Conservation (phyloP, 2,797 vertebrate genomes). For the Sorex maritimensis region DNA sequence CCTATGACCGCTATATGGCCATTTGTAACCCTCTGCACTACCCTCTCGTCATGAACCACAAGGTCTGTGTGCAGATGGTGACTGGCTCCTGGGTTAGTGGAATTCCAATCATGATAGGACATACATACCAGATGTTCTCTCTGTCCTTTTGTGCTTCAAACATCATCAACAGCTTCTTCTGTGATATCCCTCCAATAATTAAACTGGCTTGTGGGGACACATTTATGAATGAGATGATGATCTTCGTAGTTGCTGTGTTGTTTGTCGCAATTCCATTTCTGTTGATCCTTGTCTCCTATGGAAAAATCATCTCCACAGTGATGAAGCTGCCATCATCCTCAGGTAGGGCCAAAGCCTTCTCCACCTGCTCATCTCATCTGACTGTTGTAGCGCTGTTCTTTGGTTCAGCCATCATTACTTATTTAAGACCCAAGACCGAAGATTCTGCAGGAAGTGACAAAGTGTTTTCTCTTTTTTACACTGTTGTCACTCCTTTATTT, state of each 20-base stretch:
- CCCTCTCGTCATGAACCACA: conserved; percentile 74
- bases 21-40: conserved; percentile 81
- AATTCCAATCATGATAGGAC: conserved; percentile 15
- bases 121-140: conserved; percentile 67
- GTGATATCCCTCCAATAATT: conserved; percentile 75
- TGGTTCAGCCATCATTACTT: neutral
- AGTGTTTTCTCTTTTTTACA: conserved; percentile 66
- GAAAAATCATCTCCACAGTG: conserved; percentile 56
- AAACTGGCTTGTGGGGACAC: conserved; percentile 64
- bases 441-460: conserved; percentile 39
- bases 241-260: neutral
- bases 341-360: conserved; percentile 50
- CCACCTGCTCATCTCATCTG: conserved; percentile 70
- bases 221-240: conserved; percentile 34
- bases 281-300: conserved; percentile 69
- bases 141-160: conserved; percentile 69
- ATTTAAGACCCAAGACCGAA: conserved; percentile 38
- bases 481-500: conserved; percentile 2
- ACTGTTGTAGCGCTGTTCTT: conserved; percentile 17
- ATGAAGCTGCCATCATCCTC: conserved; percentile 46
- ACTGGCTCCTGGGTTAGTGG: conserved; percentile 42
- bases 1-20: conserved; percentile 76
- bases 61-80: conserved; percentile 45
- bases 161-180: conserved; percentile 81
- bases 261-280: neutral